Evolutionary conservation across 2,113 vertebrate species (phyloP).

Genomic region (Phaethornis superciliosus): DNA sequence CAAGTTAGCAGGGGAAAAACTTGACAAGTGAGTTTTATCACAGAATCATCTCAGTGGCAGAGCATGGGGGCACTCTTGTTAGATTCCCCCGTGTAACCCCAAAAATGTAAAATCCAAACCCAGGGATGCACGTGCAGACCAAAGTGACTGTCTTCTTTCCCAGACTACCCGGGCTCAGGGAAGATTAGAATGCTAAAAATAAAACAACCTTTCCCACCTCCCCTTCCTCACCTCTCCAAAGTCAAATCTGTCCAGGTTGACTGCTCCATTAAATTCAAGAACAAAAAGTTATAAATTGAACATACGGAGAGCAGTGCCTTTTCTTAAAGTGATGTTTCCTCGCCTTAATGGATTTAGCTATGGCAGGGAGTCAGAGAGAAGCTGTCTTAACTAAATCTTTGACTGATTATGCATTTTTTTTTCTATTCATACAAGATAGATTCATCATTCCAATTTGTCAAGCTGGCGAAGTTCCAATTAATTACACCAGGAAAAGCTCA

Average conservation of each 20-base stretch:
- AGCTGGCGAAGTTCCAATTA: conserved; percentile 97
- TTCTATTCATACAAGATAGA: conserved; percentile 98
- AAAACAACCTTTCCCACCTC: conserved; percentile 57
- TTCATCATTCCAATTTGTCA: conserved; percentile 99
- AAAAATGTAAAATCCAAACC: not conserved
- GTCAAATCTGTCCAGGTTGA: conserved; percentile 85
- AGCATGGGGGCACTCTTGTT: conserved; percentile 4
- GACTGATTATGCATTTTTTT: conserved; percentile 99
- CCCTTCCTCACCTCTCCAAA: conserved; percentile 46
- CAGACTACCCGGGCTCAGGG: not conserved
- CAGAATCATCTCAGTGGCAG: not conserved
- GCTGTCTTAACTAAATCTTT: conserved; percentile 94
- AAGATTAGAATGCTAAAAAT: conserved; percentile 64
- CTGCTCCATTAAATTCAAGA: conserved; percentile 89
- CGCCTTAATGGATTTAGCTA: conserved; percentile 89
- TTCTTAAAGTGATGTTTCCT: conserved; percentile 84
- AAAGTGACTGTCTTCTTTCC: not conserved
- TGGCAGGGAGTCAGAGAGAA: conserved; percentile 83
- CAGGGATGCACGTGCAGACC: not conserved
- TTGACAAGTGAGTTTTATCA: conserved; percentile 43
- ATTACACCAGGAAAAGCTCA: conserved; percentile 89
- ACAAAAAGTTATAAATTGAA: conserved; percentile 91
- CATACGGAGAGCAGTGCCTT: conserved; percentile 75
- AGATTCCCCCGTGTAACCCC: not conserved
- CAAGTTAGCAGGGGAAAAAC: conserved; percentile 17